A percentile compares a stretch with the other conserved stretches of the same genome.
Conservation (phyloP, 2,113 vertebrate species). For the Serilophus lunatus region DNA sequence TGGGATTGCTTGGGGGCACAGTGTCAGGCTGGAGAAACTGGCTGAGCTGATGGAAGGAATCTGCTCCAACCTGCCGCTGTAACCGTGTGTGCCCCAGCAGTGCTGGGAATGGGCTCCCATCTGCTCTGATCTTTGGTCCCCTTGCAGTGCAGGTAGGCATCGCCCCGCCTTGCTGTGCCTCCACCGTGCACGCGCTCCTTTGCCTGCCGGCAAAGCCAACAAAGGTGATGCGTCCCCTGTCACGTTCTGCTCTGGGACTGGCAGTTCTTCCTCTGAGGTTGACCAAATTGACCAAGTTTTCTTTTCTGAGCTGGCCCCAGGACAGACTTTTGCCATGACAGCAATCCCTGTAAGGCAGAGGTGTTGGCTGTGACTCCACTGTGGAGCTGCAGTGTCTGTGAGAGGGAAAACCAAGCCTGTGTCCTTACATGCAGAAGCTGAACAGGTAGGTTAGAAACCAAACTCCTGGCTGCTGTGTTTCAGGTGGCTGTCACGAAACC, state of each 20-base stretch:
- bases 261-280: background rate
- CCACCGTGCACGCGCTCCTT: fast-evolving
- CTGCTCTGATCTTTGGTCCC: background rate
- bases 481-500: background rate
- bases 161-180: background rate
- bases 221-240: fast-evolving
- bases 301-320: background rate
- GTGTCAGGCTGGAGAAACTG: constrained; percentile 33
- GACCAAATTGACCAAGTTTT: background rate
- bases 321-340: background rate
- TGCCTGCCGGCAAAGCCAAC: fast-evolving
- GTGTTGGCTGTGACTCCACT: background rate
- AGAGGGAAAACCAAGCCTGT: background rate
- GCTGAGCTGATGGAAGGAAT: constrained; percentile 31
- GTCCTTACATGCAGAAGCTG: background rate
- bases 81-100: fast-evolving
- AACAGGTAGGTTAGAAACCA: background rate
- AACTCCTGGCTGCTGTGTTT: background rate
- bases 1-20: background rate
- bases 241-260: background rate
- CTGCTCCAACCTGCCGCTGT: background rate
- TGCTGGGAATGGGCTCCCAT: background rate
- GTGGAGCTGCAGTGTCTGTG: fast-evolving
- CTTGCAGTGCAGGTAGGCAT: background rate
- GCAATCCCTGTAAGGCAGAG: background rate